Evolutionary conservation across 2,888 invertebrate genomes (phyloP), one percentile per base, ranked within the genome.

Genomic region (Torymus auratus): DNA sequence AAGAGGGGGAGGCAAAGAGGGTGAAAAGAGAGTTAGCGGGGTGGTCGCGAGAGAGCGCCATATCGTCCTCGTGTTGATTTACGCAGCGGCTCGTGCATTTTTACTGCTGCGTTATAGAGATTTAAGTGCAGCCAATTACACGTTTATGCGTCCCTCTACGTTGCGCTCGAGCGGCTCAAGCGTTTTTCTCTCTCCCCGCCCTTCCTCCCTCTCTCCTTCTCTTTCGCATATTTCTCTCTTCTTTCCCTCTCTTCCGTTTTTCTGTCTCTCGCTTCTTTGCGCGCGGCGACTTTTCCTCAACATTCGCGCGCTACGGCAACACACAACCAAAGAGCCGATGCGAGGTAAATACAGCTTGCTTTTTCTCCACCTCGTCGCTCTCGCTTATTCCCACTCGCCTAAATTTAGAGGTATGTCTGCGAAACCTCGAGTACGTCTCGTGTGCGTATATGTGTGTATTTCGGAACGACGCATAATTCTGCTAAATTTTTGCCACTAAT

Each of bases 111-210:
- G 87, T 89, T 89, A 89, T 89, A 89, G 87, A 88, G 88, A 89
- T 89, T 90, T 90, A 90, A 90, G 89, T 87, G 88, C 87, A 86
- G 87, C 89, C 89, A 90, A 90, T 90, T 90, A 90, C 90, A 89
- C 88, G 87, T 90, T 89, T 89, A 89, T 87, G 87, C 86, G 84
- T 84, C 84, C 68, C 78, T 74, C 71, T 83, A 83, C 84, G 83
- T 82, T 83, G 70, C 83, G 83, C 83, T 83, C 82, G 83, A 82
- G 64, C 69, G 65, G 15, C 68, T 52, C 13, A 62, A 55, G 55
- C 67, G 55, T 71, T 72, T 79, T 80, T 82, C 80, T 70, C 68
- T 67, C 15, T 56, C 75, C 55, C 13, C 62, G n/a, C 73, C 62
- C 83, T 68, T 77, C 69, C 12, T 62, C 52, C 20, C 60, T 62